phyloP scores from a whole-genome alignment of 2,888 invertebrate genomes.

The Pristionchus mayeri region DNA sequence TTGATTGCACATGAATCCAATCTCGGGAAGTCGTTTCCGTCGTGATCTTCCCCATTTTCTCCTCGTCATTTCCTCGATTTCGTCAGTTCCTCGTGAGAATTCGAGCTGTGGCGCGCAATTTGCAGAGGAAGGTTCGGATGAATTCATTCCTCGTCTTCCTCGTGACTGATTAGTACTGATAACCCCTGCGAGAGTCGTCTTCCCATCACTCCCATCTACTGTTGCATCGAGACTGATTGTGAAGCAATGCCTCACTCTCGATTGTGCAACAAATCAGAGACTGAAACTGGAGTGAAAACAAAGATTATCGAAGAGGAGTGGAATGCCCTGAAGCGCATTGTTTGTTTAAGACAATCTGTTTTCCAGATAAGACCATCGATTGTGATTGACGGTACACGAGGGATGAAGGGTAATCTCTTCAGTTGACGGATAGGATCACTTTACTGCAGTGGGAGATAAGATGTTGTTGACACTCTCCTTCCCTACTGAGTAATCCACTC shows the following conservation, averaged over 20 bases:
- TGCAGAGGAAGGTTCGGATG: background rate
- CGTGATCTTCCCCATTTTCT: too few relatives aligned
- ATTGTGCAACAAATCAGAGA: background rate
- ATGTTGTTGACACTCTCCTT: background rate
- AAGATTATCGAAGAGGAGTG: too few relatives aligned
- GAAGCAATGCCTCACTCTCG: background rate
- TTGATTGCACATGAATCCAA: background rate
- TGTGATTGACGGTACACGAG: conserved; percentile 18
- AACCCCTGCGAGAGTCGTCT: background rate
- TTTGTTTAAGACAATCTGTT: background rate
- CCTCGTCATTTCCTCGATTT: background rate
- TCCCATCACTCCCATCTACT: background rate
- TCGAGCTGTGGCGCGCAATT: background rate
- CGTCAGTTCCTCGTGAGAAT: background rate
- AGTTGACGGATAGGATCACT: conserved; percentile 3
- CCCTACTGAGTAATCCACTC: conserved; percentile 15
- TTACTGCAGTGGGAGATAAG: conserved; percentile 12
- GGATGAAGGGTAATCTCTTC: conserved; percentile 1
- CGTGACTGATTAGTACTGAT: background rate
- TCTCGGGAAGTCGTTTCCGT: too few relatives aligned
- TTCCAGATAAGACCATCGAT: background rate
- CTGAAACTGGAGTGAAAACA: background rate
- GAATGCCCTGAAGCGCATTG: background rate
- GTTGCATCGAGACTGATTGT: background rate
- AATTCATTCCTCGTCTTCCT: background rate